Percentiles rank a stretch among this genome's conserved stretches.
These are phyloP conservation scores for Lamprologus sp. DNA, from an alignment of 2,113 vertebrate genomes.

Conservation along the genomic window DNA sequence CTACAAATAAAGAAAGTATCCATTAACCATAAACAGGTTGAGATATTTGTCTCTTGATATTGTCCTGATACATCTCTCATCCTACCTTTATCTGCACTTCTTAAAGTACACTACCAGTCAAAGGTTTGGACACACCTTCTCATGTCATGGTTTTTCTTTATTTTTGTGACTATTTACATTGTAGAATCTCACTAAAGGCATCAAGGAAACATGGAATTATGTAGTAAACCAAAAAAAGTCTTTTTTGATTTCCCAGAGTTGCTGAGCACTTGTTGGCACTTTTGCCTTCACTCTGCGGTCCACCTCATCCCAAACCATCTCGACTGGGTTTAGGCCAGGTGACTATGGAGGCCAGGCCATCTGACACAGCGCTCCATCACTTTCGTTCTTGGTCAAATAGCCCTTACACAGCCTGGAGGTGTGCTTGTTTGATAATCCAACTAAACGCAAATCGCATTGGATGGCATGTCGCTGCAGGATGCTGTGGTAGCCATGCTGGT, in stretches of 20 bases:
- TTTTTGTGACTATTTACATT: not conserved
- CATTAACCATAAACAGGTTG: not conserved
- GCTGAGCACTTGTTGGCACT: not conserved
- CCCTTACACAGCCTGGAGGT: not conserved
- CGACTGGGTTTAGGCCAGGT: not conserved
- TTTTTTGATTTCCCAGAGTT: accelerated
- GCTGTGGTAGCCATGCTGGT: not conserved
- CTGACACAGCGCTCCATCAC: not conserved
- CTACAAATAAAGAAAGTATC: not conserved
- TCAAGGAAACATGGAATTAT: not conserved
- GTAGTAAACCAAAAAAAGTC: not conserved
- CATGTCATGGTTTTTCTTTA: not conserved
- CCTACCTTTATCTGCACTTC: not conserved
- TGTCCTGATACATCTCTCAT: not conserved
- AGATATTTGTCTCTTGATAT: not conserved
- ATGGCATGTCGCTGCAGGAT: not conserved
- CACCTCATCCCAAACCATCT: not conserved
- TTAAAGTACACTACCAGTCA: not conserved
- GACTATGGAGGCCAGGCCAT: not conserved
- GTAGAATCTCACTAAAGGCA: not conserved
- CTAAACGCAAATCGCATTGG: not conserved
- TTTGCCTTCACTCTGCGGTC: not conserved
- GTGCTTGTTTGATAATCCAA: not conserved
- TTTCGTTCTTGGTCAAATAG: not conserved
- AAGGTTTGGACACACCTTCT: not conserved